Conservation (phyloP, 2,888 invertebrate genomes). For the Homarus gammarus region DNA sequence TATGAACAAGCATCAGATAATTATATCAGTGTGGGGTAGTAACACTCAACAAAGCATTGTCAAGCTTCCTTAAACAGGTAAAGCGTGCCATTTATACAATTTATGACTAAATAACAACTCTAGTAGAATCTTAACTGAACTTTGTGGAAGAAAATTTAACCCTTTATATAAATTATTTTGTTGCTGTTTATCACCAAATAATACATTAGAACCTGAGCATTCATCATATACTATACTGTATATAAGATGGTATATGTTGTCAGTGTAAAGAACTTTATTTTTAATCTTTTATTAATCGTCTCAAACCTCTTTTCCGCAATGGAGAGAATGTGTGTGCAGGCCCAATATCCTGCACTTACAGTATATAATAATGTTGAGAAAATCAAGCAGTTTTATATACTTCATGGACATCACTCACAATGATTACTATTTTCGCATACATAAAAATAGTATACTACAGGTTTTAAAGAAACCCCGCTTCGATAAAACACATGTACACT, state of each 20-base stretch:
- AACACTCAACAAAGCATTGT: background rate
- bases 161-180: background rate
- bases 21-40: background rate
- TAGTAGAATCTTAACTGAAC: background rate
- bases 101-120: background rate
- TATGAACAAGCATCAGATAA: conserved; percentile 31
- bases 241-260: background rate
- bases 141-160: background rate
- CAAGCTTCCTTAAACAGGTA: background rate
- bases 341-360: background rate
- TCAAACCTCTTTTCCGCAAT: background rate
- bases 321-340: background rate
- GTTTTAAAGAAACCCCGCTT: background rate
- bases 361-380: too few relatives aligned
- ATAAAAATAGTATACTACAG: background rate
- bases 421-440: background rate
- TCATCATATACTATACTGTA: too few relatives aligned
- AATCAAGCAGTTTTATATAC: too few relatives aligned
- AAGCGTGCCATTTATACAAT: background rate
- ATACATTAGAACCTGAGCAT: background rate
- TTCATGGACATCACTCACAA: too few relatives aligned
- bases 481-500: background rate
- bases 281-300: background rate
- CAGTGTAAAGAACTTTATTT: background rate
- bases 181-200: background rate